Percentiles rank a stretch among this genome's conserved stretches.
Evolutionary conservation across 2,888 invertebrate genomes (phyloP).

Genomic region (Thereva unica): DNA sequence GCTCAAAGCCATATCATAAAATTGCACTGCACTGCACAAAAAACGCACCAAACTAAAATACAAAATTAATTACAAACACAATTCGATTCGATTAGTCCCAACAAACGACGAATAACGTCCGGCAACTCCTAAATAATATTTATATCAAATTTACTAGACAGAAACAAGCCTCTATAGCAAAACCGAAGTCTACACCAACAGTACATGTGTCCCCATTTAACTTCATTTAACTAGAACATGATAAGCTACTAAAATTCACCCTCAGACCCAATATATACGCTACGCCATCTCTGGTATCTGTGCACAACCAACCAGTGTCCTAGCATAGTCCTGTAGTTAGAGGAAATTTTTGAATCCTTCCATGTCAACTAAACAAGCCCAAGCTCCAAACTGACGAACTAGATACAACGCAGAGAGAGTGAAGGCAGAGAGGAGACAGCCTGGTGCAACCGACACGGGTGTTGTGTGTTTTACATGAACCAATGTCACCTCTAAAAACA

Average conservation of each 20-base stretch:
- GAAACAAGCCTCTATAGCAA: constrained; percentile 16
- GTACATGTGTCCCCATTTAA: constrained; percentile 41
- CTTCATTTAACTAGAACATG: constrained; percentile 37
- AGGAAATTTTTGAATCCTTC: no score
- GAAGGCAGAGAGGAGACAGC: not conserved
- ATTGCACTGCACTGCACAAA: no score
- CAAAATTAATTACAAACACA: not conserved
- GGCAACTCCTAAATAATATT: constrained; percentile 10
- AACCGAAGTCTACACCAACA: constrained; percentile 23
- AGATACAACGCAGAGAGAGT: constrained; percentile 6
- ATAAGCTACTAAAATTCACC: constrained; percentile 33
- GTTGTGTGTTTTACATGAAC: constrained; percentile 43
- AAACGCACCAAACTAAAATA: no score
- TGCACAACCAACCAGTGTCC: constrained; percentile 10
- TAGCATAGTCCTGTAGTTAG: no score
- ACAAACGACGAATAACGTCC: not conserved
- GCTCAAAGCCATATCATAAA: no score
- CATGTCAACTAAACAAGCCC: no score
- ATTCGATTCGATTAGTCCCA: constrained; percentile 25
- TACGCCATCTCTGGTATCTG: constrained; percentile 19
- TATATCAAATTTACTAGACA: constrained; percentile 24
- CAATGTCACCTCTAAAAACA: constrained; percentile 42
- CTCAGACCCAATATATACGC: constrained; percentile 13
- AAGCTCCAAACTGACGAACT: not conserved
- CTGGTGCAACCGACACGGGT: constrained; percentile 39